A percentile compares a stretch with the other conserved stretches of the same genome.
phyloP scores from a whole-genome alignment of 2,888 invertebrate species.

The Plemyria rubiginata region DNA sequence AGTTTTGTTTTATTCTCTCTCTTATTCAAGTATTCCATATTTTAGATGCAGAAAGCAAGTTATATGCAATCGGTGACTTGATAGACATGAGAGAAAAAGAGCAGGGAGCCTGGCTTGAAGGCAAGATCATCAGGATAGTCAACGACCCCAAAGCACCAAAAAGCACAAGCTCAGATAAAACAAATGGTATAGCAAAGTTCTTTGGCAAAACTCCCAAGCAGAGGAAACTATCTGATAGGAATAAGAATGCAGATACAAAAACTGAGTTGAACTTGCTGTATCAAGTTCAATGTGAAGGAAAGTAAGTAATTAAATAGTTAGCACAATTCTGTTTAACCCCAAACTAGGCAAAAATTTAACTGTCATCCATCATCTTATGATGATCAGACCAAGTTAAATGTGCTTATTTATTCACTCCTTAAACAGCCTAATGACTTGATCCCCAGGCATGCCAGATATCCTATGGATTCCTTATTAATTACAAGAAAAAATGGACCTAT shows the following conservation, averaged over 20 bases:
- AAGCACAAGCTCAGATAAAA: slow-evolving; percentile 28
- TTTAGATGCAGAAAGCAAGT: slow-evolving; percentile 73
- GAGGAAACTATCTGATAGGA: slow-evolving; percentile 46
- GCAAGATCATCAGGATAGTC: slow-evolving; percentile 84
- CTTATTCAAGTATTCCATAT: slow-evolving; percentile 5
- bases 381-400: no score
- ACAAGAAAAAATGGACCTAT: no score
- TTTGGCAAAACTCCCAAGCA: slow-evolving; percentile 56
- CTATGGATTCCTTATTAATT: no score
- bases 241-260: slow-evolving; percentile 34
- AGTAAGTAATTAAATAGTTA: slow-evolving; percentile 55
- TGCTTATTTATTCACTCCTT: no score
- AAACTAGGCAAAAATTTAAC: no score
- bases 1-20: no score
- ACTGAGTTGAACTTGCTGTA: slow-evolving; percentile 72
- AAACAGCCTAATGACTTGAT: no score
- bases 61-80: slow-evolving; percentile 86
- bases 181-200: slow-evolving; percentile 61
- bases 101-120: slow-evolving; percentile 91
- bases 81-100: slow-evolving; percentile 87
- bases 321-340: no score
- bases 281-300: slow-evolving; percentile 68
- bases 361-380: no score
- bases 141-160: slow-evolving; percentile 53
- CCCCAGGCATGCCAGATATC: no score